phyloP scores from a whole-genome alignment of 2,888 invertebrate species.

The Drosophila neotestacea region DNA sequence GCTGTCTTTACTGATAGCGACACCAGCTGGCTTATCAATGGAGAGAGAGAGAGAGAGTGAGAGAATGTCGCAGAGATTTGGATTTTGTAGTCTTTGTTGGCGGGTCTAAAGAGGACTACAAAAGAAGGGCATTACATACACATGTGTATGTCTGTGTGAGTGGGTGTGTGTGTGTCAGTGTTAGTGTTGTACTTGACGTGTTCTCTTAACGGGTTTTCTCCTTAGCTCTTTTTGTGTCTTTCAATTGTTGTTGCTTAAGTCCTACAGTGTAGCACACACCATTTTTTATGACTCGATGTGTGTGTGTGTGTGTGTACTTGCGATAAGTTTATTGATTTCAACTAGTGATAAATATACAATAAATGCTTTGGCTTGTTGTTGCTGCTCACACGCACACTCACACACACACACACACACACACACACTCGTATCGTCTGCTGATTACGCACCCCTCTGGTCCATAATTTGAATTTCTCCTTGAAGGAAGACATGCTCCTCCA shows the following conservation, averaged over 20 bases:
- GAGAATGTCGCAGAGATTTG: slow-evolving; percentile 15
- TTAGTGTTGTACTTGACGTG: slow-evolving; percentile 21
- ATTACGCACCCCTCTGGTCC: slow-evolving; percentile 84
- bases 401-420: slow-evolving; percentile 12
- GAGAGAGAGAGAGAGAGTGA: slow-evolving; percentile 1
- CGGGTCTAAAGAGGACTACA: slow-evolving; percentile 18
- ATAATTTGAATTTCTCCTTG: slow-evolving; percentile 85
- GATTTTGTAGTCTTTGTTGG: slow-evolving; percentile 8
- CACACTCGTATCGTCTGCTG: slow-evolving; percentile 9
- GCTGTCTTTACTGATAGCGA: slow-evolving; percentile 24
- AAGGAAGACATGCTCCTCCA: slow-evolving; percentile 83
- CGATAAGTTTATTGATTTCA: slow-evolving; percentile 82
- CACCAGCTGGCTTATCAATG: slow-evolving; percentile 28
- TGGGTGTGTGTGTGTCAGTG: slow-evolving; percentile 15
- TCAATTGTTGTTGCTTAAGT: slow-evolving; percentile 22
- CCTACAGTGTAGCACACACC: slow-evolving; percentile 21
- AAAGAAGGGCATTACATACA: slow-evolving; percentile 11
- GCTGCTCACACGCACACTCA: neutral
- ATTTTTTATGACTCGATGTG: slow-evolving; percentile 30
- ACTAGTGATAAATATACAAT: slow-evolving; percentile 75
- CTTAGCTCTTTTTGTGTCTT: slow-evolving; percentile 11
- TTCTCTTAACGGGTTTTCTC: slow-evolving; percentile 28
- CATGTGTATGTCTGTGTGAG: slow-evolving; percentile 11
- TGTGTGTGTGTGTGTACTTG: slow-evolving; percentile 37
- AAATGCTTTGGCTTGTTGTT: slow-evolving; percentile 21